These are phyloP conservation scores for Andrena marginata DNA, from an alignment of 2,888 invertebrate species.

Conservation along the genomic window DNA sequence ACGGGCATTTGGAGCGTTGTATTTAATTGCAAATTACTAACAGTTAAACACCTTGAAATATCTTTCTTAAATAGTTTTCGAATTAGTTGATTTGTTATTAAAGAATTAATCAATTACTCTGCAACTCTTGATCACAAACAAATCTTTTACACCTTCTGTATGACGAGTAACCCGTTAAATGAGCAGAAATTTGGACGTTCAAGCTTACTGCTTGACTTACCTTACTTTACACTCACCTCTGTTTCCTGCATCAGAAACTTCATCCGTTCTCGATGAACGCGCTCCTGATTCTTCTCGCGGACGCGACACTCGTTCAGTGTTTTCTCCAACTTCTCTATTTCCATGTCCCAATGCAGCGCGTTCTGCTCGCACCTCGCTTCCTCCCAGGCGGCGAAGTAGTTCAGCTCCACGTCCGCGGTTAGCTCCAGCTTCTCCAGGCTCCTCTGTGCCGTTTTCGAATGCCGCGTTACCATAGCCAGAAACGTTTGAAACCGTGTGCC, in stretches of 20 bases:
- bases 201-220: too few species aligned
- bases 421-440: constrained; percentile 72
- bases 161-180: too few species aligned
- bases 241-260: constrained; percentile 78
- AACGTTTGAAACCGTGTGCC: not conserved
- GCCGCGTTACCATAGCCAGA: constrained; percentile 23
- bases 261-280: constrained; percentile 81
- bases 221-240: constrained; percentile 69
- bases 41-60: too few species aligned
- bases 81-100: too few species aligned
- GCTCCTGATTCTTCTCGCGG: constrained; percentile 82
- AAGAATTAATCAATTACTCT: too few species aligned
- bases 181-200: too few species aligned
- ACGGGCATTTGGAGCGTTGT: too few species aligned
- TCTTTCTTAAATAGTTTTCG: too few species aligned
- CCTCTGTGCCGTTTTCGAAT: constrained; percentile 46
- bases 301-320: constrained; percentile 76
- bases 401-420: constrained; percentile 72
- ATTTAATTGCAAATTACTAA: too few species aligned
- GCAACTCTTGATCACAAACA: too few species aligned
- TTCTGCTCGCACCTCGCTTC: constrained; percentile 83
- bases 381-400: constrained; percentile 81
- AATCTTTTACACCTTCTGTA: too few species aligned
- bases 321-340: constrained; percentile 76
- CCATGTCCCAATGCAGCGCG: constrained; percentile 72